A percentile compares a stretch with the other conserved stretches of the same genome.
Conservation (phyloP, 2,888 invertebrate species). For the Leptodirus hochenwartii region DNA sequence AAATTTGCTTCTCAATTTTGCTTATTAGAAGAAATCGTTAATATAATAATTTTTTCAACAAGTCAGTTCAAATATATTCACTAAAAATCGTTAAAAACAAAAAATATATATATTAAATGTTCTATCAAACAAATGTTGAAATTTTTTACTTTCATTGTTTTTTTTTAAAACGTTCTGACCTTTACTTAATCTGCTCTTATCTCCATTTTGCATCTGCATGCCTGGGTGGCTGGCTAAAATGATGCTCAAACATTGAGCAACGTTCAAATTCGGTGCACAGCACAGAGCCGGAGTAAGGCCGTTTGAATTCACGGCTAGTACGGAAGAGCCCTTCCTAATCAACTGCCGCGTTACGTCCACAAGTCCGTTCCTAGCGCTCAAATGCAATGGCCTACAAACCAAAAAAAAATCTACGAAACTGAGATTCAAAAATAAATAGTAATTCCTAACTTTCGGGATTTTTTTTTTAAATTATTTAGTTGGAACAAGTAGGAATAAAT, state of each 20-base stretch:
- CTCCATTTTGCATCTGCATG: too few relatives aligned
- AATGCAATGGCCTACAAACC: slow-evolving; percentile 34
- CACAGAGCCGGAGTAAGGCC: slow-evolving; percentile 43
- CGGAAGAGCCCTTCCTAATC: slow-evolving; percentile 37
- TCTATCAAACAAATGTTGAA: too few relatives aligned
- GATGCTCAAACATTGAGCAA: slow-evolving; percentile 41
- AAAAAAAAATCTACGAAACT: slow-evolving; percentile 5
- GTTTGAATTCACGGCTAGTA: slow-evolving; percentile 34
- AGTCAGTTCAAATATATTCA: too few relatives aligned
- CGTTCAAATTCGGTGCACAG: slow-evolving; percentile 39
- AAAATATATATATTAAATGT: too few relatives aligned
- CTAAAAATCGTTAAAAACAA: too few relatives aligned
- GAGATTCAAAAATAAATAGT: background rate
- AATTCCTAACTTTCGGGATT: too few relatives aligned
- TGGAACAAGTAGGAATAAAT: background rate
- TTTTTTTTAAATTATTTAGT: background rate
- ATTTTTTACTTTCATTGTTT: too few relatives aligned
- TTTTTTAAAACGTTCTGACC: too few relatives aligned
- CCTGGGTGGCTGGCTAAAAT: slow-evolving; percentile 29
- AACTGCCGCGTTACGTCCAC: slow-evolving; percentile 38
- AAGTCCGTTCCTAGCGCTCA: slow-evolving; percentile 40
- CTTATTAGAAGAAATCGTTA: too few relatives aligned
- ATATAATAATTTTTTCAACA: too few relatives aligned
- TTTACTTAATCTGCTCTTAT: too few relatives aligned
- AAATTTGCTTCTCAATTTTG: too few relatives aligned